These are phyloP conservation scores for Antennarius maculatus DNA, from an alignment of 2,797 vertebrate species.

Conservation along the genomic window DNA sequence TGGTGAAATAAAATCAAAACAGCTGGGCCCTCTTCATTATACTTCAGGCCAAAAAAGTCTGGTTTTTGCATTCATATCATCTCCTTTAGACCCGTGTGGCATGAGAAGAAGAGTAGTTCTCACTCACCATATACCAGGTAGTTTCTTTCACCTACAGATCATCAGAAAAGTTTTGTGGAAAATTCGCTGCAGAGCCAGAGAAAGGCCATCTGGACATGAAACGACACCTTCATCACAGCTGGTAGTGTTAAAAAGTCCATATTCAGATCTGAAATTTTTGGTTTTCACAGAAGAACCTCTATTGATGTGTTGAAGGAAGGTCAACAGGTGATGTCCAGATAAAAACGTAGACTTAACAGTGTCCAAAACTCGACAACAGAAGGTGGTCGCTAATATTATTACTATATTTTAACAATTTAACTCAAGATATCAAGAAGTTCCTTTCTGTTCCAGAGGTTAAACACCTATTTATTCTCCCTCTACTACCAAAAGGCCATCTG, in stretches of 20 bases:
- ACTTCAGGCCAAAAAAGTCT: not conserved
- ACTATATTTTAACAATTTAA: too few relatives aligned
- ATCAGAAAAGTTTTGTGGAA: not conserved
- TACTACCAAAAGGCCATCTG: too few relatives aligned
- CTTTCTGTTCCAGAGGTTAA: too few relatives aligned
- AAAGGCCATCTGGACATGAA: not conserved
- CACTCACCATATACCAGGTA: not conserved
- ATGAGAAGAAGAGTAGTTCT: constrained; percentile 1
- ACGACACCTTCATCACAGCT: not conserved
- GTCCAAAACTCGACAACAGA: not conserved
- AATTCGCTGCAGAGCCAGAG: not conserved
- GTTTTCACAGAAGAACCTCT: constrained; percentile 28
- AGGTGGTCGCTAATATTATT: too few relatives aligned
- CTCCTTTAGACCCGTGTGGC: constrained; percentile 20
- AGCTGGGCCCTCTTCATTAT: too few relatives aligned
- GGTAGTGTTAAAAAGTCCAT: constrained; percentile 31
- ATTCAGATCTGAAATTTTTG: constrained; percentile 33
- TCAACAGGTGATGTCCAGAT: too few relatives aligned
- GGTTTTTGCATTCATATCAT: constrained; percentile 18
- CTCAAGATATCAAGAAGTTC: too few relatives aligned
- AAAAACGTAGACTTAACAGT: not conserved
- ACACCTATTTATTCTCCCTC: too few relatives aligned
- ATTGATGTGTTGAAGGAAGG: not conserved
- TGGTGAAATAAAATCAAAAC: constrained; percentile 34
- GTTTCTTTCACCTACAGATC: not conserved